Evolutionary conservation across 1,140 invertebrate genomes (phyloP), one percentile per base, ranked within the genome.

Genomic region (Ceratina australensis): DNA sequence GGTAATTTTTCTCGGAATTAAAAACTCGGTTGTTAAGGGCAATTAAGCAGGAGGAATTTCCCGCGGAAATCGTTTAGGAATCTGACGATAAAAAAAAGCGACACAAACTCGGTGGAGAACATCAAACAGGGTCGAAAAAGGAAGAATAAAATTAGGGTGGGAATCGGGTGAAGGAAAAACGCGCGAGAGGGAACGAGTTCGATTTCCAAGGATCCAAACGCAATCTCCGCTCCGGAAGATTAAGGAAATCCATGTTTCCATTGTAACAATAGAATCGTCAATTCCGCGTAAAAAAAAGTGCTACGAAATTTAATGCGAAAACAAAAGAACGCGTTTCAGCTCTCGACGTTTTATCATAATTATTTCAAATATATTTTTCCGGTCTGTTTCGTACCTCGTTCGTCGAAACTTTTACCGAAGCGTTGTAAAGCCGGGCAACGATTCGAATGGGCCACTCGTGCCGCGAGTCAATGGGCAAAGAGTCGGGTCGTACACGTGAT

Each of bases 391-490:
- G 33, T 10, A 10, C 10, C 33, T 8, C 33, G 10, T 42, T 33
- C 2, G 28, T 33, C 2, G 28, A 33, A 5, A 33, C 28, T 33
- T 42, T 42, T 42, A 8, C n/a, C n/a, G n/a, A n/a, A n/a, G n/a
- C n/a, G n/a, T n/a, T n/a, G 10, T 42, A 7, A 42, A 42, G 33
- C 33, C 33, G 33, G 33, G 33, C 10, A 42, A 42, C 5, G 33
- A 42, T 42, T 42, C 10, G 10, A 24, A 24, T n/a, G 7, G 20
- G 42, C 20, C 12, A 5, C 20, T 10, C 61, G 18, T 1, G 3
- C 60, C 60, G 1, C 18, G 50, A 73, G 33, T 54, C 15, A 54
- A 64, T 73, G 63, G 50, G n/a, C n/a, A 61, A 64, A 73, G 60
- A 7, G 69, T 2, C 3, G 20, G 20, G 22, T 26, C 33, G 22